Base-by-base conservation (phyloP, 2,113 vertebrate species). In the Tautogolabrus adspersus region DNA sequence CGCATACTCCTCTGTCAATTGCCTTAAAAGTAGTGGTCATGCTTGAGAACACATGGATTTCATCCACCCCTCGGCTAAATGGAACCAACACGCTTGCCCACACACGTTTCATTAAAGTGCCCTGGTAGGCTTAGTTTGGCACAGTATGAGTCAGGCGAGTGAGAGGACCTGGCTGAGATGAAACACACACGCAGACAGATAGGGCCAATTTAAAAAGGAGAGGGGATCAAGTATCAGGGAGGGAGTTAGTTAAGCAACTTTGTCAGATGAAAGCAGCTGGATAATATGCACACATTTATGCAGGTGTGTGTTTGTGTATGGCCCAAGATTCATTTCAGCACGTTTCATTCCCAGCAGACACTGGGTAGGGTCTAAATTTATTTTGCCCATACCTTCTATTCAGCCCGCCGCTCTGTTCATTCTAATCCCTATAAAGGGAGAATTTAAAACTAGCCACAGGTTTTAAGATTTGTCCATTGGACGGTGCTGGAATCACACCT, bases 11-110 rank as follows among this genome's bases (percentile, higher is more conserved):
- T 22, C 49, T 64, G 34, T 68, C 82, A 88, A 83, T 88, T 88
- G 89, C 78, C 61, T 83, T 82, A 81, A 90, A 88, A 72, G 88
- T 81, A 74, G 72, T 71, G 75, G 89, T 90, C 88, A 92, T 87
- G 90, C 90, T 86, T 79, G 77, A 90, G 68, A 77, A 83, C 71
- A 81, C 79, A 68, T 73, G 52, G 78, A 91, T 85, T 88, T 72
- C 56, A 84, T 83, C 86, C 75, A 75, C 64, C 72, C 73, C 16
- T 18, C 13, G 8, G 77, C 65, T 87, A 92, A 92, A 88, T 87
- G 84, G 82, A 86, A 72, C 59, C 82, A 86, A 78, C 61, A 84
- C 62, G 55, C 87, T 86, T 77, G 54, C 74, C 78, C 75, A 73
- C 82, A 86, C 85, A 89, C 58, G 26, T 84, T 89, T 91, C 75